Evolutionary conservation across 2,888 invertebrate genomes (phyloP), one percentile per base, ranked within the genome.

Genomic region (Xanthostigma xanthostigma): DNA sequence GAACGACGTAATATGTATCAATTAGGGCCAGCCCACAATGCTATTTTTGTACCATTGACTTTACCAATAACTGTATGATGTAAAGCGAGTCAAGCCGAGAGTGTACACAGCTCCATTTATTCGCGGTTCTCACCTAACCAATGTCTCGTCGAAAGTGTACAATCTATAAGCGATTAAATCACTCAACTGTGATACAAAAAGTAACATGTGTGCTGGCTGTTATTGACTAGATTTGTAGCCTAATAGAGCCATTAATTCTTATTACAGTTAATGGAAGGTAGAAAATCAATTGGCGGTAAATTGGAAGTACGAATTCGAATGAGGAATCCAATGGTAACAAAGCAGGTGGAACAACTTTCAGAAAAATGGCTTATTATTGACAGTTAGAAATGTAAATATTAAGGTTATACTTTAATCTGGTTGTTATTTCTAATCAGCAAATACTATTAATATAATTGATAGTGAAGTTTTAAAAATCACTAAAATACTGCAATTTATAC

Each of bases 291-390:
- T 9, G 94, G 94, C 12, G 95, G 94, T 0, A 91, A 93, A 58
- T 59, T 96, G 50, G 96, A 96, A 65, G 75, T 94, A 1, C 89
- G 87, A 65, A 66, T 95, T 45, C 79, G 92, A 48, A 74, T 95
- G 14, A 76, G 95, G 49, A 88, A 92, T 60, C 95, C 96, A 0
- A 73, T 96, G 45, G 68, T 85, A 37, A 80, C 81, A n/a, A 91
- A 89, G 59, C 89, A 95, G 67, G 79, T 94, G 8, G 91, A 91
- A 62, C 83, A 85, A 63, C 76, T 85, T 34, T 82, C 84, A 50
- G 93, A 95, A 63, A 90, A 91, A 64, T 96, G 96, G 96, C 77
- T 96, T 10, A 76, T 90, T 46, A 78, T 96, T 51, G 91, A 86
- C 67, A 72, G 74, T 59, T 78, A 61, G 69, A 36, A 27, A 27